Evolutionary conservation across 2,113 vertebrate genomes (phyloP), one percentile per base, ranked within the genome.

Genomic region (Pachypanchax playfairii): DNA sequence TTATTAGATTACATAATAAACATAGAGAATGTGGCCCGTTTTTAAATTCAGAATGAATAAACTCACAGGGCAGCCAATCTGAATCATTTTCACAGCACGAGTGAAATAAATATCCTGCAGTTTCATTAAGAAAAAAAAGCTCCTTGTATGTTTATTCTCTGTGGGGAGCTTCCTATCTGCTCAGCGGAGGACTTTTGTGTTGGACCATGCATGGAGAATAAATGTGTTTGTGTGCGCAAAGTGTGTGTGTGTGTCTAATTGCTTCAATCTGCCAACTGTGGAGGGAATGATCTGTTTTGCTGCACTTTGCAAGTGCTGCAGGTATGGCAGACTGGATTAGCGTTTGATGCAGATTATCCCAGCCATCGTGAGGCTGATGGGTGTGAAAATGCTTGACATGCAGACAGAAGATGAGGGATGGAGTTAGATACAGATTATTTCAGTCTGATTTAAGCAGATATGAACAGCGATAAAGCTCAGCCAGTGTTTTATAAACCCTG

Each of bases 261-360:
- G 33, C 35, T 38, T 17, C 31, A 57, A 59, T 61, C 44, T 61
- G 52, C 50, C 39, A 50, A 65, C 39, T 46, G 35, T 33, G 33
- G 24, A 65, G 46, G 33, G 75, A 51, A 65, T 49, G 53, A 68
- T 77, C 42, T 51, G 57, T 52, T 67, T 11, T 5, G 21, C n/a
- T 51, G 28, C 53, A 50, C 54, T 48, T 38, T 54, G 20, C 44
- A 76, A 60, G 59, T 35, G 69, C 51, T 41, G 57, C 67, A 57
- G 53, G 28, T 56, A 60, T 28, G 56, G 44, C 43, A 43, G 62
- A 64, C 36, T 54, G 33, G 60, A 74, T 79, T 57, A 73, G 35
- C 65, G 59, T 59, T 54, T 48, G 55, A 66, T 61, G 48, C 65
- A 65, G 39, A 66, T 79, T 53, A 77, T 50, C 54, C n/a, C 28